Percentiles rank a stretch among this genome's conserved stretches.
phyloP scores from a whole-genome alignment of 2,113 vertebrate genomes.

The Hirundichthys speculiger region DNA sequence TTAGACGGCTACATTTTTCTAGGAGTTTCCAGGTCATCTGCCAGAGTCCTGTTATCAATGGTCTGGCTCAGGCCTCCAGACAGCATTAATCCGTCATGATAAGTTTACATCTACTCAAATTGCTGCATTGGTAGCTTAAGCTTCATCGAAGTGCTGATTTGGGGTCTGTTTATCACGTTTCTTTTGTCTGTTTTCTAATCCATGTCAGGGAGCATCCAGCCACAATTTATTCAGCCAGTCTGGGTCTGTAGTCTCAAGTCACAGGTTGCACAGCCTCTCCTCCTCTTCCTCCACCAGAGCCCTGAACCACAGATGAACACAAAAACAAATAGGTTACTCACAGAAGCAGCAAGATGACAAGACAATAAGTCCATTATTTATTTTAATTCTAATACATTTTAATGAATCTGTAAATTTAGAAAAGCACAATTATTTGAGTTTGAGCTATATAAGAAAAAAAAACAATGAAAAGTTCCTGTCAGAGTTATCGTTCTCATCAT shows the following conservation, averaged over 20 bases:
- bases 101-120: constrained; percentile 63
- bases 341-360: background rate
- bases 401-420: too few species aligned
- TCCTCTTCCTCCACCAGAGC: constrained; percentile 76
- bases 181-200: constrained; percentile 45
- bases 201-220: constrained; percentile 17
- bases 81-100: constrained; percentile 68
- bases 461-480: too few species aligned
- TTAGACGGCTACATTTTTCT: constrained; percentile 61
- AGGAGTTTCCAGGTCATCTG: constrained; percentile 66
- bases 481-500: too few species aligned
- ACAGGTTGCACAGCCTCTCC: constrained; percentile 66
- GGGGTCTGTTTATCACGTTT: constrained; percentile 30
- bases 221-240: background rate
- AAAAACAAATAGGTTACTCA: background rate
- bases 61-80: constrained; percentile 53
- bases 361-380: too few species aligned
- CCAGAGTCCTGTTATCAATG: constrained; percentile 72
- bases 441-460: too few species aligned
- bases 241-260: constrained; percentile 19
- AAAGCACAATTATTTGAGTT: too few species aligned
- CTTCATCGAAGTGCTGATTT: constrained; percentile 34
- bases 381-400: too few species aligned
- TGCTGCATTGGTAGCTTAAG: constrained; percentile 37
- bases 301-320: constrained; percentile 52